Evolutionary conservation across 2,797 vertebrate species (phyloP), one percentile per base, ranked within the genome.

Genomic region (Helarctos malayanus): DNA sequence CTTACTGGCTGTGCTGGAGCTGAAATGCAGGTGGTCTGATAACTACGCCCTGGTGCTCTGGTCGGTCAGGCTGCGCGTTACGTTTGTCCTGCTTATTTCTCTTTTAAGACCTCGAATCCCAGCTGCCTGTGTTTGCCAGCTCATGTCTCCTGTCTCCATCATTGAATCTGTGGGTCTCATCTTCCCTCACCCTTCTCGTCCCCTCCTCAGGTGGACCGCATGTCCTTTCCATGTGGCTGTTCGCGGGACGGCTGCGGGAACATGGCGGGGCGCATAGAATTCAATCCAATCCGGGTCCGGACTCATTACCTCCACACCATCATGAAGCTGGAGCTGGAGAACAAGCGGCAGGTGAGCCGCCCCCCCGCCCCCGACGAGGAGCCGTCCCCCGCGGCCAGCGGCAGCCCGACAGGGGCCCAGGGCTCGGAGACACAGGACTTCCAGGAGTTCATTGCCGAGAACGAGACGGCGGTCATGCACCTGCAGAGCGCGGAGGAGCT

Each of bases 261-360:
- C 97, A 97, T 98, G 38, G 99, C 99, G 0, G 99, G 99, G 2
- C 99, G 99, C 38, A 99, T 99, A 76, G 99, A 99, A 98, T 99
- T 99, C 98, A 99, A 99, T 90, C 99, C 99, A 0, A 99, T 99
- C 29, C 99, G 99, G 0, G 99, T 99, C 65, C 98, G 99, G 97
- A 99, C 99, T 75, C 99, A 99, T 98, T 99, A 99, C 98, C 99
- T 99, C 91, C 99, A 99, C 98, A 99, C 99, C 97, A 98, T 99
- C 98, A 99, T 99, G 99, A 99, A 99, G 98, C 99, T 99, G 98
- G 99, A 99, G 98, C 98, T 99, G 97, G 99, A 99, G 98, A 99
- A 99, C 98, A 99, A 99, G 95, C 99, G 98, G 38, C 98, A 99
- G 96, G 98, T 98, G 45, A 78, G 94, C 65, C 89, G 98, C 98